Conservation (phyloP, 30 jellyfish, hydroid and myxozoan species). For the Pelagia noctiluca region DNA sequence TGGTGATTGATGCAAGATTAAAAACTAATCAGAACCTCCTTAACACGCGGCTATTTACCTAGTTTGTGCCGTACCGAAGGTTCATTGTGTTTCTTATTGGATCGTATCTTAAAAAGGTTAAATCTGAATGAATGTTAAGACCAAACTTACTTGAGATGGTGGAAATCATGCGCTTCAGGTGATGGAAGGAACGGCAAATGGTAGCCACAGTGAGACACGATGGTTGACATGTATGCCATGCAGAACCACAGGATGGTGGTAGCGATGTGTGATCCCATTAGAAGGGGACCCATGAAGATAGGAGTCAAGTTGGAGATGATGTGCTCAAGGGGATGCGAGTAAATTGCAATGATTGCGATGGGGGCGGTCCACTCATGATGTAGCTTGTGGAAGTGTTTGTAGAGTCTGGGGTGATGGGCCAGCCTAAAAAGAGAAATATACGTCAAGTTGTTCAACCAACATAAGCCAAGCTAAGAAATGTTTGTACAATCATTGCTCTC, state of each 20-base stretch:
- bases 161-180: conserved; percentile 98
- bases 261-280: conserved; percentile 94
- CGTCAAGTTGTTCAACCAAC: too few species aligned
- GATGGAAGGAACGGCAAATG: conserved; percentile 96
- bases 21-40: too few species aligned
- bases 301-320: conserved; percentile 75
- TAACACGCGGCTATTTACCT: too few species aligned
- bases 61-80: too few species aligned
- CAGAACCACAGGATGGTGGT: conserved; percentile 82
- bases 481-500: too few species aligned
- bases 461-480: too few species aligned
- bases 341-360: conserved; percentile 67
- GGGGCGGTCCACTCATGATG: conserved; percentile 99
- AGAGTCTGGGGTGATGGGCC: conserved; percentile 89
- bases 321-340: conserved; percentile 93
- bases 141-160: conserved; percentile 83
- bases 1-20: too few species aligned
- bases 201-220: conserved; percentile 88
- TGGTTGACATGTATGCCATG: conserved; percentile 75
- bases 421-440: conserved; percentile 41
- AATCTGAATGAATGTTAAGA: background rate
- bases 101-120: too few species aligned
- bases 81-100: too few species aligned
- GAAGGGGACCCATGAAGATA: conserved; percentile 75
- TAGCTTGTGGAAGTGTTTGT: conserved; percentile 84